Percentiles rank a stretch among this genome's conserved stretches.
These are phyloP conservation scores for Wasmannia auropunctata DNA, from an alignment of 1,140 invertebrate genomes.

Conservation along the genomic window DNA sequence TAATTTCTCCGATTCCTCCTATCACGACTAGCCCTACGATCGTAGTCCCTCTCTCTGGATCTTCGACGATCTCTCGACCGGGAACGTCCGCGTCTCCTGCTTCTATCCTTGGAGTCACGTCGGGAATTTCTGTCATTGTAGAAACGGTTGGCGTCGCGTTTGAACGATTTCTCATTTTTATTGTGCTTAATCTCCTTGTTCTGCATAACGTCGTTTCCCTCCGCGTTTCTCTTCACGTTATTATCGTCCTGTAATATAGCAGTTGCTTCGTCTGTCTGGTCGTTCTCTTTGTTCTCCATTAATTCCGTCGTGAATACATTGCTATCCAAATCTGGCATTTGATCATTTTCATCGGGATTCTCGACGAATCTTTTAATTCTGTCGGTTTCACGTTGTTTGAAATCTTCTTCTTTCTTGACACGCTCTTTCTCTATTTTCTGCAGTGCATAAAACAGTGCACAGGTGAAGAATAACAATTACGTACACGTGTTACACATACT, in stretches of 20 bases:
- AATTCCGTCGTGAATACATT: conserved; percentile 46
- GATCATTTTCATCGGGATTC: conserved; percentile 77
- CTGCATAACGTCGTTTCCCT: conserved; percentile 64
- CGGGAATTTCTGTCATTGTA: conserved; percentile 70
- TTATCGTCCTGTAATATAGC: conserved; percentile 64
- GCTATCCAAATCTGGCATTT: conserved; percentile 65
- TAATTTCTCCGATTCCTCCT: conserved; percentile 75
- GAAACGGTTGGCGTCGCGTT: conserved; percentile 70
- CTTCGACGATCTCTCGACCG: conserved; percentile 79
- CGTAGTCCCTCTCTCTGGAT: conserved; percentile 73
- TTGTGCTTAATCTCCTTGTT: conserved; percentile 71
- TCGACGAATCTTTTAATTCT: conserved; percentile 86
- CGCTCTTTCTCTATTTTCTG: conserved; percentile 88
- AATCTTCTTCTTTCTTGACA: conserved; percentile 87
- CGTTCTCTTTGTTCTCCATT: conserved; percentile 70
- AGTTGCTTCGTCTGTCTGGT: conserved; percentile 62
- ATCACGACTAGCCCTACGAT: conserved; percentile 76
- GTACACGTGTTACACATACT: background rate
- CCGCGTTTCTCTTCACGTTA: conserved; percentile 54
- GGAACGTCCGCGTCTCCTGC: conserved; percentile 73
- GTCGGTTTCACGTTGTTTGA: conserved; percentile 86
- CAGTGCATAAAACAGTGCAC: conserved; percentile 55
- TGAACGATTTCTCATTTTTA: conserved; percentile 70
- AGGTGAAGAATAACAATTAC: conserved; percentile 17
- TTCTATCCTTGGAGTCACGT: conserved; percentile 75